Percentiles rank a stretch among this genome's conserved stretches.
Evolutionary conservation across 2,888 invertebrate species (phyloP).

Genomic region (Aromia moschata): DNA sequence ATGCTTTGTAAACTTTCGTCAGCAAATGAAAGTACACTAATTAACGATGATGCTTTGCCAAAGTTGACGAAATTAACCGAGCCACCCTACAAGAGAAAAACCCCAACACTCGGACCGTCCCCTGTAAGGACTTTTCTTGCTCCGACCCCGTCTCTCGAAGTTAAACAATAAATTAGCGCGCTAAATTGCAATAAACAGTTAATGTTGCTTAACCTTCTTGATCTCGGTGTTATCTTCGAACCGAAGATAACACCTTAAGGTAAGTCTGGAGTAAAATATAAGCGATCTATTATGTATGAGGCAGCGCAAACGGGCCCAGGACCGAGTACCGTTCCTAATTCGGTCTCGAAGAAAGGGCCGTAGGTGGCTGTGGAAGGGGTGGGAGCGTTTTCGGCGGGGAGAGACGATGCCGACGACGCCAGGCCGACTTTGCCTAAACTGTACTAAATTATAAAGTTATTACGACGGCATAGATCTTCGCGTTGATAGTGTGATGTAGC

Average conservation of each 20-base stretch:
- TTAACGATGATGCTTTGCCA: too few species aligned
- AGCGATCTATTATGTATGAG: slow-evolving; percentile 61
- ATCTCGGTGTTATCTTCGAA: slow-evolving; percentile 59
- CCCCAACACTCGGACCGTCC: too few species aligned
- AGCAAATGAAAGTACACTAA: too few species aligned
- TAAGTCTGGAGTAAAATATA: slow-evolving; percentile 58
- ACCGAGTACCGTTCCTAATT: slow-evolving; percentile 56
- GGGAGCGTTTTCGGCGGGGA: too few species aligned
- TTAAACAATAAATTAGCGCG: slow-evolving; percentile 52
- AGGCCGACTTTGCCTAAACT: slow-evolving; percentile 54
- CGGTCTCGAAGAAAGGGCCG: slow-evolving; percentile 53
- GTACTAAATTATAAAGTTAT: slow-evolving; percentile 67
- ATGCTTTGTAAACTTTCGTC: too few species aligned
- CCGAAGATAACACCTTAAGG: slow-evolving; percentile 60
- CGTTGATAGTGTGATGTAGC: slow-evolving; percentile 65
- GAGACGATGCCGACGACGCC: slow-evolving; percentile 29
- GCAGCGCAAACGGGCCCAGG: slow-evolving; percentile 30
- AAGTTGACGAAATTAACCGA: too few species aligned
- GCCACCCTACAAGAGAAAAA: too few species aligned
- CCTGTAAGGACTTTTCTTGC: slow-evolving; percentile 19
- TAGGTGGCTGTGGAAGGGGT: slow-evolving; percentile 35
- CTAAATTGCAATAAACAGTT: slow-evolving; percentile 61
- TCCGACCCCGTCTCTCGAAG: slow-evolving; percentile 37
- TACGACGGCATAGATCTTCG: slow-evolving; percentile 64
- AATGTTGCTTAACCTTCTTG: slow-evolving; percentile 64